Conservation (phyloP, 2,113 vertebrate species). For the Ariopsis seemanni region DNA sequence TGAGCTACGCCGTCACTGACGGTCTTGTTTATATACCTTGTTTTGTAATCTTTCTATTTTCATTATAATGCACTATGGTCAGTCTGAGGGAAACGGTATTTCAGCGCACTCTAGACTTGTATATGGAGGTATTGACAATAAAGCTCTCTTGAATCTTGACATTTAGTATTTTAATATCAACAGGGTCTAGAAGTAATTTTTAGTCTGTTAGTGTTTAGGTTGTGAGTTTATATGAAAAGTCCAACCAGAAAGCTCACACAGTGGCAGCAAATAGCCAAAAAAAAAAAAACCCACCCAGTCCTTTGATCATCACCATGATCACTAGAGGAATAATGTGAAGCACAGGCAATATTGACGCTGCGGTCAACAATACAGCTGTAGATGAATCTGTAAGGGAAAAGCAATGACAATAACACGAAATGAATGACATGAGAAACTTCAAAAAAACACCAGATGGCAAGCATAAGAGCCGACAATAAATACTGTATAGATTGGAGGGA, state of each 20-base stretch:
- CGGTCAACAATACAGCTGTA: background rate
- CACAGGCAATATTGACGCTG: background rate
- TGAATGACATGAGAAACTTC: background rate
- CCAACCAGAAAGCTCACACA: background rate
- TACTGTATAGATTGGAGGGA: background rate
- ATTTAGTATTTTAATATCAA: background rate
- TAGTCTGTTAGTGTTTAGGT: background rate
- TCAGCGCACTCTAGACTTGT: no score
- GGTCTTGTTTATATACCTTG: no score
- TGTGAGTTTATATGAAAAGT: background rate
- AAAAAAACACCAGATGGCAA: background rate
- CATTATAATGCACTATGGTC: no score
- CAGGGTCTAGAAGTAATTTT: background rate
- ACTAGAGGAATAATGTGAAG: background rate
- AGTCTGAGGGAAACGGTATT: no score
- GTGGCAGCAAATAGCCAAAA: background rate
- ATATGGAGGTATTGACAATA: no score
- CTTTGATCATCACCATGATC: constrained; percentile 1
- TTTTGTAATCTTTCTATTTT: no score
- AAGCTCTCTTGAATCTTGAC: no score
- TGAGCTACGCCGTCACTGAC: no score
- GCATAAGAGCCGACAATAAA: background rate
- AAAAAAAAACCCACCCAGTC: background rate
- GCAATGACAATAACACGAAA: constrained; percentile 4
- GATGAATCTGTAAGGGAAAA: background rate